Percentiles rank a stretch among this genome's conserved stretches.
Evolutionary conservation across 2,888 invertebrate species (phyloP).

Genomic region (Diaperis boleti): DNA sequence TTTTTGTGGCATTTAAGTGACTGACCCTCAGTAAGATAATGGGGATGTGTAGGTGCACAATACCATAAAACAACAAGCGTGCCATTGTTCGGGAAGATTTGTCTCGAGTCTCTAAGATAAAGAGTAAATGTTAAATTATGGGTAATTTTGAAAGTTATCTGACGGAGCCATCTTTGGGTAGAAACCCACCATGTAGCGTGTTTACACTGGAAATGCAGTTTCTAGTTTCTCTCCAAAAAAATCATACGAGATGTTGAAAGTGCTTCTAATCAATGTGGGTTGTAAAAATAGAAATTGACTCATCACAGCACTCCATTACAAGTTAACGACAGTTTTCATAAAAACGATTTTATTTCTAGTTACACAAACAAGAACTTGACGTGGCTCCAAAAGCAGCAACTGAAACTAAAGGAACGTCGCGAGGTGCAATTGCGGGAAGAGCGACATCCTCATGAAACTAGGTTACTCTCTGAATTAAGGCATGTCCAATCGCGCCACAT

Average conservation of each 20-base stretch:
- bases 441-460: constrained; percentile 77
- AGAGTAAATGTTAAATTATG: constrained; percentile 6
- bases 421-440: constrained; percentile 81
- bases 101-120: constrained; percentile 1
- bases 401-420: constrained; percentile 81
- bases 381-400: constrained; percentile 87
- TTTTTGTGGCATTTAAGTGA: too few species aligned
- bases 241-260: background rate
- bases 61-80: background rate
- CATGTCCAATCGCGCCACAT: constrained; percentile 67
- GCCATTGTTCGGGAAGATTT: constrained; percentile 6
- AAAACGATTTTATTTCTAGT: constrained; percentile 49
- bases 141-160: background rate
- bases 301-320: too few species aligned
- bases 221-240: background rate
- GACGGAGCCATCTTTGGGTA: background rate
- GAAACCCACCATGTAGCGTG: too few species aligned
- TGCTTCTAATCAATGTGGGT: background rate
- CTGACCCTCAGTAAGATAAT: background rate
- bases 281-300: constrained; percentile 9
- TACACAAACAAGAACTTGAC: constrained; percentile 68
- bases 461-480: constrained; percentile 72
- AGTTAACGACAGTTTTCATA: too few species aligned
- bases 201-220: background rate
- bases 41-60: constrained; percentile 16